Evolutionary conservation across 92 coral and sea anemone genomes (phyloP).

Genomic region (Epizoanthus scotinus): DNA sequence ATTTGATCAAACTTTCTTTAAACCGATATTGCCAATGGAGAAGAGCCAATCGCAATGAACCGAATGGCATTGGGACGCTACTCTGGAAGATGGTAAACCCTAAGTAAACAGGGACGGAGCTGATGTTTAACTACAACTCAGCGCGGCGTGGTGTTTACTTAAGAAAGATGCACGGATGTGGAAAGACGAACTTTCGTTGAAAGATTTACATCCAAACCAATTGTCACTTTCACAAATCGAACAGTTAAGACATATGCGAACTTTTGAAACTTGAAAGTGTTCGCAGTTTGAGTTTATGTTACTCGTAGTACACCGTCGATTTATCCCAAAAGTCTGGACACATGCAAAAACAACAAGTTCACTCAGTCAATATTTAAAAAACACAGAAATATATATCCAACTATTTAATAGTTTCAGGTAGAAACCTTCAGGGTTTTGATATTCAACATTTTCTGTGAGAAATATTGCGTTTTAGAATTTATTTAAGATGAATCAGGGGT

Average conservation of each 20-base stretch:
- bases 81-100: not conserved
- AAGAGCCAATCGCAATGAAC: slow-evolving; percentile 10
- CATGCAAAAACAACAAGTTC: slow-evolving; percentile 15
- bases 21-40: slow-evolving; percentile 35
- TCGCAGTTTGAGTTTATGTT: not conserved
- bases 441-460: slow-evolving; percentile 26
- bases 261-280: not conserved
- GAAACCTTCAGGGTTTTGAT: slow-evolving; percentile 18
- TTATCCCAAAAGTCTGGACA: slow-evolving; percentile 19
- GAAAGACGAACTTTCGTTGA: not conserved
- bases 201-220: not conserved
- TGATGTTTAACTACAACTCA: slow-evolving; percentile 1
- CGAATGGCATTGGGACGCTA: not conserved
- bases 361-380: slow-evolving; percentile 24
- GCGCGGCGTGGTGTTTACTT: not conserved
- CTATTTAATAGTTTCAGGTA: not conserved
- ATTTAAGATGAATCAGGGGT: slow-evolving; percentile 29
- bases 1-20: slow-evolving; percentile 38
- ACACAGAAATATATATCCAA: not conserved
- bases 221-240: not conserved
- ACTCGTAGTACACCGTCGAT: not conserved
- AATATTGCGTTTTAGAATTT: not conserved
- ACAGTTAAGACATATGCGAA: not conserved
- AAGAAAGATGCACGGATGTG: not conserved
- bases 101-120: not conserved